Evolutionary conservation across 2,888 invertebrate species (phyloP).

Genomic region (Nesidiocoris tenuis): DNA sequence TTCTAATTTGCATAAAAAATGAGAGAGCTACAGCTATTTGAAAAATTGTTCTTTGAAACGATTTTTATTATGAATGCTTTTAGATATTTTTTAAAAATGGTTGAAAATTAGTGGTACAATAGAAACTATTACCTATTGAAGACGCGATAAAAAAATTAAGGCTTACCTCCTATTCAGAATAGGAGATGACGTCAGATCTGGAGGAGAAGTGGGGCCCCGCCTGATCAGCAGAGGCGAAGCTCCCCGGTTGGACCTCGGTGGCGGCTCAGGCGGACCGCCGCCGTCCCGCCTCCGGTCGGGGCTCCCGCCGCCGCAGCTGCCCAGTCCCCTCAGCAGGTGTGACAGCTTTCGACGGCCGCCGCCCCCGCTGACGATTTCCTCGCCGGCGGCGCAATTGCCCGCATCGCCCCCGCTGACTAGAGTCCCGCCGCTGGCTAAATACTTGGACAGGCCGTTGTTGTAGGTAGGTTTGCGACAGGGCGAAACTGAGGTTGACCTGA

Average conservation of each 20-base stretch:
- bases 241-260: conserved; percentile 49
- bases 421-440: conserved; percentile 34
- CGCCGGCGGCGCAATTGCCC: background rate
- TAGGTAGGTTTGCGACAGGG: conserved; percentile 49
- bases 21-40: too few relatives aligned
- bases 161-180: conserved; percentile 44
- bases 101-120: too few relatives aligned
- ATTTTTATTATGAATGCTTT: too few relatives aligned
- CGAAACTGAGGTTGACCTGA: conserved; percentile 52
- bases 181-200: conserved; percentile 45
- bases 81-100: too few relatives aligned
- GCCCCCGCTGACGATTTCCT: conserved; percentile 15
- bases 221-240: conserved; percentile 46
- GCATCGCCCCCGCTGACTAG: background rate
- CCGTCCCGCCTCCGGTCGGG: conserved; percentile 17
- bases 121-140: too few relatives aligned
- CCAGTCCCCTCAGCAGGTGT: conserved; percentile 45
- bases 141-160: background rate
- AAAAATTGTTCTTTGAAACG: too few relatives aligned
- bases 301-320: conserved; percentile 44
- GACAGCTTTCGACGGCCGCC: conserved; percentile 41
- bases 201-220: conserved; percentile 21
- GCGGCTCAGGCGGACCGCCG: conserved; percentile 48
- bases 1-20: too few relatives aligned
- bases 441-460: conserved; percentile 44